phyloP scores from a whole-genome alignment of 2,888 invertebrate genomes.

The Erebia palarica region DNA sequence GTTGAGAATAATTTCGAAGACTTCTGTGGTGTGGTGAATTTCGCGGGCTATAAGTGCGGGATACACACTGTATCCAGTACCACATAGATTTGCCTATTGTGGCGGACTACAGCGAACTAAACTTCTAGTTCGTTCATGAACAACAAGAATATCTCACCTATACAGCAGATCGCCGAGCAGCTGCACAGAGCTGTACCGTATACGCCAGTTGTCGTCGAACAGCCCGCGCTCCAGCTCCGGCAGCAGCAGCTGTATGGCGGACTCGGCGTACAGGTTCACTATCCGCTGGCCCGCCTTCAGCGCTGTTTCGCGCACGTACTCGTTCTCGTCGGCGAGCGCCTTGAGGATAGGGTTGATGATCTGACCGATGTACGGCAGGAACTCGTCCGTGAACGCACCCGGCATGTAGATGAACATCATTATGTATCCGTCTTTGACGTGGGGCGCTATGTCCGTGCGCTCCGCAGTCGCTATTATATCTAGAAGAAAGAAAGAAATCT shows the following conservation, averaged over 20 bases:
- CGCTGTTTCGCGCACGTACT: constrained; percentile 98
- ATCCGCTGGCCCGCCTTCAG: constrained; percentile 98
- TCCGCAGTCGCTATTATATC: constrained; percentile 97
- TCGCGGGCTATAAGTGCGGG: too few species aligned
- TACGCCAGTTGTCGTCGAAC: constrained; percentile 99
- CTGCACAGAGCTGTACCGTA: constrained; percentile 92
- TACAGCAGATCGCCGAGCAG: constrained; percentile 97
- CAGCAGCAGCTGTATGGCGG: constrained; percentile 94
- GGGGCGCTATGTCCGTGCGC: constrained; percentile 95
- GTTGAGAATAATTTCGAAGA: too few species aligned
- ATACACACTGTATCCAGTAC: too few species aligned
- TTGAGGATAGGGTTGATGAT: constrained; percentile 98
- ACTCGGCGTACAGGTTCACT: constrained; percentile 97
- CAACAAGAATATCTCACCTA: constrained; percentile 49
- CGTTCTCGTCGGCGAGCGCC: constrained; percentile 99
- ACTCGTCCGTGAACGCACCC: constrained; percentile 96
- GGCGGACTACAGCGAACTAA: too few species aligned
- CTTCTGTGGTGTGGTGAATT: too few species aligned
- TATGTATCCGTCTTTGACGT: constrained; percentile 99
- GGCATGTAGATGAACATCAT: constrained; percentile 99
- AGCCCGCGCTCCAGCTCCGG: constrained; percentile 97
- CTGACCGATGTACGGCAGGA: constrained; percentile 97
- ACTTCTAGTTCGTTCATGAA: too few species aligned
- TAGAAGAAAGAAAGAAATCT: constrained; percentile 42
- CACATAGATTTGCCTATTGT: too few species aligned